Evolutionary conservation across 2,797 vertebrate genomes (phyloP), one percentile per base, ranked within the genome.

Genomic region (Scomberomorus guttatus): DNA sequence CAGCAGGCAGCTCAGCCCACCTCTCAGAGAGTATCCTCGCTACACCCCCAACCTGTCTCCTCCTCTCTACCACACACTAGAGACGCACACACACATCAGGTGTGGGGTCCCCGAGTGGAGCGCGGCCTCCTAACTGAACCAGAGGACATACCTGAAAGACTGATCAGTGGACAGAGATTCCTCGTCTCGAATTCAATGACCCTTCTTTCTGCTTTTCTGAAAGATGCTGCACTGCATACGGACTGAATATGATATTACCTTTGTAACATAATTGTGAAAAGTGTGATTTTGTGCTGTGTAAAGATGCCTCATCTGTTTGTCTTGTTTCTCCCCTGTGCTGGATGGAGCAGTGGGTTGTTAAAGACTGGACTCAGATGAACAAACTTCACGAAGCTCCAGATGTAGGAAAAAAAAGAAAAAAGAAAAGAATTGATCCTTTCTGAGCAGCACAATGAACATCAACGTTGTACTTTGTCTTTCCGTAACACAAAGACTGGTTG

Each of bases 71-170:
- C 97, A 98, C 93, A 94, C 97, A 0, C 95, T 98, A 57, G 97
- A 98, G 0, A 96, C 97, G 0, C 92, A 92, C 88, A 81, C 92
- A 72, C 93, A 93, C 75, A 87, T 90, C 0, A 94, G 97, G 67
- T 95, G 96, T 60, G 97, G 97, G 86, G 95, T 96, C 79, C 95
- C 97, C 79, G 97, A 98, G 83, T 99, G 97, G 97, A 96, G 94
- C 0, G 96, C 97, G 81, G 96, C 96, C 87, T 98, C 97, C 90
- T 98, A 97, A 97, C 94, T 42, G 81, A 89, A 76, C 79, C 67
- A 60, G 51, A 67, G 57, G 66, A 86, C 50, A 61, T 20, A 42
- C 12, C 46, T 18, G 17, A 81, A 60, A 84, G 58, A 85, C 82
- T 78, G 22, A 71, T 71, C 7, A 74, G 22, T 46, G 70, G 78